Conservation (phyloP, 2,113 vertebrate species). For the Oryzias javanicus region DNA sequence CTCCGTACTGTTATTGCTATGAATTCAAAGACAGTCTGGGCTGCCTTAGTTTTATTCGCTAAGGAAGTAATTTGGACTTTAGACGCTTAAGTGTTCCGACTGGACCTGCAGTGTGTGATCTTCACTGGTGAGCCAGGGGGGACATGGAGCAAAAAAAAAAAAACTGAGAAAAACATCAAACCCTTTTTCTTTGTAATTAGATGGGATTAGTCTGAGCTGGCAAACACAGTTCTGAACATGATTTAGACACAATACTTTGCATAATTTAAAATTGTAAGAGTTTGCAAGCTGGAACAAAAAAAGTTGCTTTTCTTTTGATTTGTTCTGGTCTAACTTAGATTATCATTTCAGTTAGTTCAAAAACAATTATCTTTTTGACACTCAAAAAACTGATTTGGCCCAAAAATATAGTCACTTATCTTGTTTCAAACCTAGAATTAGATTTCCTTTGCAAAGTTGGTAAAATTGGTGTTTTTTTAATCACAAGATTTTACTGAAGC, state of each 20-base stretch:
- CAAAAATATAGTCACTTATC: too few species aligned
- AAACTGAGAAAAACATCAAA: conserved; percentile 49
- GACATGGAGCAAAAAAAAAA: conserved; percentile 17
- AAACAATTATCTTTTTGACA: background rate
- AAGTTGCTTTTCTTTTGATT: conserved; percentile 3
- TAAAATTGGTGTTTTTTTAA: too few species aligned
- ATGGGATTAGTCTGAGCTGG: conserved; percentile 61
- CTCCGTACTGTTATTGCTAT: conserved; percentile 27
- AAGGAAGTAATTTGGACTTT: conserved; percentile 47
- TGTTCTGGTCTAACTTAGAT: background rate
- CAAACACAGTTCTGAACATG: conserved; percentile 45
- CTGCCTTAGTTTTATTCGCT: conserved; percentile 32
- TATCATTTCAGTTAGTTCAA: background rate
- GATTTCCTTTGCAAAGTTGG: too few species aligned
- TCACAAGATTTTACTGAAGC: too few species aligned
- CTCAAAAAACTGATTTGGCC: background rate
- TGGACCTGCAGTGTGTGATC: conserved; percentile 33
- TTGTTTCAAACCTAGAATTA: too few species aligned
- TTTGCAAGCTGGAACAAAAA: conserved; percentile 43
- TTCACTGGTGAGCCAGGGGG: conserved; percentile 11
- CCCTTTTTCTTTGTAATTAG: conserved; percentile 60
- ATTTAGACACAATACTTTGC: conserved; percentile 46
- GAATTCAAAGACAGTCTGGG: conserved; percentile 33
- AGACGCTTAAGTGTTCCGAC: conserved; percentile 24
- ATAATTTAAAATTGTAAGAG: conserved; percentile 52